Conservation (phyloP, 2,888 invertebrate genomes). For the Pyrochroa serraticornis region DNA sequence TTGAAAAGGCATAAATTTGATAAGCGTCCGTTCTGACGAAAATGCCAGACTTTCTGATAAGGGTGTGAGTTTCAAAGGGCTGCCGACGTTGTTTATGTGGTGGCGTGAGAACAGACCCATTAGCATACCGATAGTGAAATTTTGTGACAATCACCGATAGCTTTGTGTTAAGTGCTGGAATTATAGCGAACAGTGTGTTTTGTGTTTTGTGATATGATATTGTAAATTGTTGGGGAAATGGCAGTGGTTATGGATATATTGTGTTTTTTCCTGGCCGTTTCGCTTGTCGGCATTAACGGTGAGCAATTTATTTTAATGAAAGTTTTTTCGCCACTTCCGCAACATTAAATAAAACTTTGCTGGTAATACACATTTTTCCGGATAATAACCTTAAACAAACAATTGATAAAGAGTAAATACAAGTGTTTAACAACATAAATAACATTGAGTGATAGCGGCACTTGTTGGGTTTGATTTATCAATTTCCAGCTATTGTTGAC, state of each 20-base stretch:
- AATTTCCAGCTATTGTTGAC: no score
- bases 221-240: constrained; percentile 36
- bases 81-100: constrained; percentile 18
- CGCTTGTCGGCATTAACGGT: constrained; percentile 19
- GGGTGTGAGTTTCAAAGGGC: constrained; percentile 29
- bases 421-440: no score
- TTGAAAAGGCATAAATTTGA: no score
- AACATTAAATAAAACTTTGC: background rate
- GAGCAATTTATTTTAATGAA: background rate
- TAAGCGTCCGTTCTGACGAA: background rate
- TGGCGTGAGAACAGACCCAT: constrained; percentile 41
- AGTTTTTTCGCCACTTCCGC: background rate
- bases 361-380: background rate
- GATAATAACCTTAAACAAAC: no score
- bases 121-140: constrained; percentile 38
- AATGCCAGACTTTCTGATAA: constrained; percentile 21
- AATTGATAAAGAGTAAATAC: no score
- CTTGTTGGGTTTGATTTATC: no score
- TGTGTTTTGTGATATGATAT: constrained; percentile 39
- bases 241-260: constrained; percentile 38
- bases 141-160: constrained; percentile 38
- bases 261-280: constrained; percentile 20
- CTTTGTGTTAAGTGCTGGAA: constrained; percentile 31
- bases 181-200: constrained; percentile 36
- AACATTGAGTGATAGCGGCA: no score